A percentile compares a stretch with the other conserved stretches of the same genome.
These are phyloP conservation scores for Phania funesta DNA, from an alignment of 2,888 invertebrate genomes.

Conservation along the genomic window DNA sequence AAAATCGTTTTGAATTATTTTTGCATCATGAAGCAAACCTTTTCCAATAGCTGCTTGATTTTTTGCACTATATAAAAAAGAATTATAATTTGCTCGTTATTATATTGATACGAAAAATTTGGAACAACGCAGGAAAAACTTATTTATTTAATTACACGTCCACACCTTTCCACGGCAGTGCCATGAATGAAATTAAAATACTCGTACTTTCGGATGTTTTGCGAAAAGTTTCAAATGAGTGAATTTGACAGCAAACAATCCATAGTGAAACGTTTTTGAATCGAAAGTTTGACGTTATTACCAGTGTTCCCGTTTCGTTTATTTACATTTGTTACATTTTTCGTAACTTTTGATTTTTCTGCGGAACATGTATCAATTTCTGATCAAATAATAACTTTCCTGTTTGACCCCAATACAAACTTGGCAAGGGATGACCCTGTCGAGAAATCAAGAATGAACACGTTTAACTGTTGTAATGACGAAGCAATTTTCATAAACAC, in stretches of 20 bases:
- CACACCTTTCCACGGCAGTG: conserved; percentile 74
- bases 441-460: too few species aligned
- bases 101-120: conserved; percentile 60
- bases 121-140: not conserved
- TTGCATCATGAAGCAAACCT: conserved; percentile 29
- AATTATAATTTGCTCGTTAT: conserved; percentile 61
- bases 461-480: too few species aligned
- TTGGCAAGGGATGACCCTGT: too few species aligned
- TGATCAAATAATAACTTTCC: too few species aligned
- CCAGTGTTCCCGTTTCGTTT: too few species aligned
- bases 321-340: not conserved
- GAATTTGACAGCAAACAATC: not conserved
- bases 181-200: conserved; percentile 73
- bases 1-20: conserved; percentile 37
- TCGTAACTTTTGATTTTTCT: too few species aligned
- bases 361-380: too few species aligned
- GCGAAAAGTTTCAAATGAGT: conserved; percentile 21
- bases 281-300: not conserved
- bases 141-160: conserved; percentile 68
- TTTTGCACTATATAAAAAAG: conserved; percentile 57
- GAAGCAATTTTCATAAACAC: too few species aligned
- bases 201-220: conserved; percentile 34
- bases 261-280: conserved; percentile 3
- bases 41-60: conserved; percentile 40
- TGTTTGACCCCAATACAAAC: too few species aligned